phyloP scores from a whole-genome alignment of 2,888 invertebrate genomes.

The Drosophila merina region DNA sequence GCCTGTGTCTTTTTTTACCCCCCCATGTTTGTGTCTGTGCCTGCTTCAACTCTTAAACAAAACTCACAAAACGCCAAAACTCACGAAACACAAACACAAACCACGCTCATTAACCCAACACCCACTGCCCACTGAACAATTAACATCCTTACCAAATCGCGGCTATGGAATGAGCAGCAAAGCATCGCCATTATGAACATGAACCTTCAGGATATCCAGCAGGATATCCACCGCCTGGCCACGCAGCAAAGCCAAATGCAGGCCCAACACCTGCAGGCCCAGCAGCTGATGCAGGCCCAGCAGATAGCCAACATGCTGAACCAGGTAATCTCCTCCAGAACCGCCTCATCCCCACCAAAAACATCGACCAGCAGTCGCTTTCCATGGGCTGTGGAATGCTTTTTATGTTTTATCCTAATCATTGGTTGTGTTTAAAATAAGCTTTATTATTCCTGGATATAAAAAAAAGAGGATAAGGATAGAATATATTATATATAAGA shows the following conservation, averaged over 20 bases:
- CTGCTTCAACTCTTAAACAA: slow-evolving; percentile 45
- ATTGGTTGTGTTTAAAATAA: background rate
- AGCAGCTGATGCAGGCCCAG: slow-evolving; percentile 86
- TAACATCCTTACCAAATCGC: slow-evolving; percentile 31
- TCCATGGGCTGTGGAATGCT: slow-evolving; percentile 21
- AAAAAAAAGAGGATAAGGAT: background rate
- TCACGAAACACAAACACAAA: slow-evolving; percentile 14
- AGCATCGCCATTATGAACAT: slow-evolving; percentile 89
- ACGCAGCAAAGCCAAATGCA: slow-evolving; percentile 92
- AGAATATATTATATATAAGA: background rate
- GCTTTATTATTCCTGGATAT: background rate
- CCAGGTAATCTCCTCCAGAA: slow-evolving; percentile 76
- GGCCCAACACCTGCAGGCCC: slow-evolving; percentile 86
- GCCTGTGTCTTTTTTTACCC: slow-evolving; percentile 42
- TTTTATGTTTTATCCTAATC: slow-evolving; percentile 12
- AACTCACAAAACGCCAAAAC: slow-evolving; percentile 30
- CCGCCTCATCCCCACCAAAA: background rate
- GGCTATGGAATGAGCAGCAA: slow-evolving; percentile 81
- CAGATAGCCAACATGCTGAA: slow-evolving; percentile 85
- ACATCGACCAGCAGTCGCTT: slow-evolving; percentile 2
- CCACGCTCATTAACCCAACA: slow-evolving; percentile 33
- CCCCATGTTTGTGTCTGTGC: slow-evolving; percentile 54
- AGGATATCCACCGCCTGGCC: slow-evolving; percentile 95
- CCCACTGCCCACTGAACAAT: slow-evolving; percentile 15
- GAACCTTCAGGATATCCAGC: slow-evolving; percentile 96